Base-by-base conservation (phyloP, 2,113 vertebrate genomes). In the Hassar affinis region DNA sequence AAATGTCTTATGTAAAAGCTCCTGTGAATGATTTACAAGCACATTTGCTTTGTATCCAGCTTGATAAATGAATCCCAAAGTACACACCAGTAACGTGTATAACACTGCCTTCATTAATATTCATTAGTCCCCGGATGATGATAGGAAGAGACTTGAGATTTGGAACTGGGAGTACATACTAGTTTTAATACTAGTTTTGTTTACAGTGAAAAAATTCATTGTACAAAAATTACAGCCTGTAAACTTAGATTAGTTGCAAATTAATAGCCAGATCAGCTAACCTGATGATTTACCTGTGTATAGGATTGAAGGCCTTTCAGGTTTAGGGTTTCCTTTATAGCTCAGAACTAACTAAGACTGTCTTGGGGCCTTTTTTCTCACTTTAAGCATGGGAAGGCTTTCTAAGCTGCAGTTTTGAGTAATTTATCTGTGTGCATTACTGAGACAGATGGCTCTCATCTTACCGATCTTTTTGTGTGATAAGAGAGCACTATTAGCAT, bases 401-500 rank as follows among this genome's bases (percentile, higher is more conserved):
- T 79, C 64, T 51, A 54, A 54, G 75, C 80, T 27, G 18, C 49
- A 62, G 72, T 68, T 72, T 84, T 84, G 38, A 82, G 81, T 57
- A n/a, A 76, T 86, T 77, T 64, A 86, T 72, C 22, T 72, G 75
- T 74, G 45, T 38, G 38, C 72, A 71, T 77, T 68, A 33, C 74
- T 22, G 78, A 82, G 81, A 51, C 45, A 42, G 75, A 78, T 49
- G 81, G 49, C n/a, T 81, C 80, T 81, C 51, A 66, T 69, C 78
- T 81, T 76, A 74, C 49, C 6, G 82, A 61, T 83, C 52, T 77
- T 72, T 54, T 80, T 49, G 14, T 69, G 62, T 42, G 83, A 57
- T 82, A 83, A 84, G 62, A 71, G 47, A 57, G 77, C 47, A 35
- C 52, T 52, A 72, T 64, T 74, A 81, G 77, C 79, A 77, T 83